phyloP scores from a whole-genome alignment of 2,888 invertebrate genomes.

The Exocentrus adspersus region DNA sequence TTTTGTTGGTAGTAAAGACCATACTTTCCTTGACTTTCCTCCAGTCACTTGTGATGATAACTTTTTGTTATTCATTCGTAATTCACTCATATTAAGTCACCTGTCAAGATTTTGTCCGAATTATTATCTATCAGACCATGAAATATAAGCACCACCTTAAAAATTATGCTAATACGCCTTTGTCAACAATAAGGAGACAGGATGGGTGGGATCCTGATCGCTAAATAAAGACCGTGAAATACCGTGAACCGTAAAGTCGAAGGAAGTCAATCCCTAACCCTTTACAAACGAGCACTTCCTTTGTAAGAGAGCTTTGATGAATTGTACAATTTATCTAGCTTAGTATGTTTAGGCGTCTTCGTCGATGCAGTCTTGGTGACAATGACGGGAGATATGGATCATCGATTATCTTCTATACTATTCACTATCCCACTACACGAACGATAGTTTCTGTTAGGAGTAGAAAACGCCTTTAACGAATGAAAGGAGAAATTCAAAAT shows the following conservation, averaged over 20 bases:
- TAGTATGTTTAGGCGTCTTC: slow-evolving; percentile 8
- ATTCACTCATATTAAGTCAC: slow-evolving; percentile 10
- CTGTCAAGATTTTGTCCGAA: slow-evolving; percentile 8
- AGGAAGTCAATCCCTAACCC: slow-evolving; percentile 38
- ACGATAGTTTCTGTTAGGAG: too few relatives aligned
- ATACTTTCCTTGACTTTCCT: too few relatives aligned
- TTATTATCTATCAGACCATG: slow-evolving; percentile 42
- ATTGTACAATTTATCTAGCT: slow-evolving; percentile 23
- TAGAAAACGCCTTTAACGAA: too few relatives aligned
- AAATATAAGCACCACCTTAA: slow-evolving; percentile 45
- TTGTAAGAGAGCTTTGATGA: slow-evolving; percentile 18
- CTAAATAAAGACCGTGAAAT: slow-evolving; percentile 44
- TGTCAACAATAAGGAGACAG: slow-evolving; percentile 42
- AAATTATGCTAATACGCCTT: slow-evolving; percentile 47
- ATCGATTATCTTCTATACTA: too few relatives aligned
- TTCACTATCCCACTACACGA: too few relatives aligned
- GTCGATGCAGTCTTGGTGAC: background rate
- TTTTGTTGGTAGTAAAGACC: too few relatives aligned
- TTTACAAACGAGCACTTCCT: slow-evolving; percentile 11
- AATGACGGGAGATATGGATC: too few relatives aligned
- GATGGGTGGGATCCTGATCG: slow-evolving; percentile 44
- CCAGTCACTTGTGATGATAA: too few relatives aligned
- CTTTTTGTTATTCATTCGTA: slow-evolving; percentile 1
- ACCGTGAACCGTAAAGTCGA: slow-evolving; percentile 37
- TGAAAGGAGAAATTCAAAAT: too few relatives aligned